Conservation (phyloP, 2,113 vertebrate genomes). For the Urocolius indicus region DNA sequence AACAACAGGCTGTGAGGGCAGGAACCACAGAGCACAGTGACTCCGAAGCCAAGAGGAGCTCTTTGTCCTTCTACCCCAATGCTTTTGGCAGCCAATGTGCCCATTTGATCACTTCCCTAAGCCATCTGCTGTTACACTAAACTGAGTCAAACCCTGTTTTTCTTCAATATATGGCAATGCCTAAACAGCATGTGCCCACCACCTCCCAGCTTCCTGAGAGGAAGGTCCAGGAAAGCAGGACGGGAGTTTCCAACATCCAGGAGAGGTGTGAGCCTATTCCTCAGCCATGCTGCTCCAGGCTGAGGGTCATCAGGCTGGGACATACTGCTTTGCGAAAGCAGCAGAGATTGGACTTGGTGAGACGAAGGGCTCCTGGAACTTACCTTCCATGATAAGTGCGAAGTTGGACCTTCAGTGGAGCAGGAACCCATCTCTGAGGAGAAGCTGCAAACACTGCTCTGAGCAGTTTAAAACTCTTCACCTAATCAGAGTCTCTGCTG, state of each 20-base stretch:
- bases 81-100: neutral
- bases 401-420: neutral
- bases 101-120: neutral
- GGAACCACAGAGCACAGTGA: constrained; percentile 5
- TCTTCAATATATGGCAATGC: neutral
- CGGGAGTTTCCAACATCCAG: neutral
- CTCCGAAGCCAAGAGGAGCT: neutral
- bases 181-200: too few relatives aligned
- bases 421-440: neutral
- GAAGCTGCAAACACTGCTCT: neutral
- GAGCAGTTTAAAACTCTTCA: neutral
- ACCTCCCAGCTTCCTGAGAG: neutral
- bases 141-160: neutral
- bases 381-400: neutral
- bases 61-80: neutral
- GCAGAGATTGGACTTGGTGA: neutral
- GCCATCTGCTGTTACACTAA: neutral
- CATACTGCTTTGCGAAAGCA: neutral
- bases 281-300: neutral
- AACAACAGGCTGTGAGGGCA: neutral
- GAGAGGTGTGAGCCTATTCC: neutral
- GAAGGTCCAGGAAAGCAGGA: neutral
- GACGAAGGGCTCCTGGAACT: neutral
- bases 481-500: neutral
- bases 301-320: accelerated